Conservation (phyloP, 2,888 invertebrate species). For the Drosophila mayaguana region DNA sequence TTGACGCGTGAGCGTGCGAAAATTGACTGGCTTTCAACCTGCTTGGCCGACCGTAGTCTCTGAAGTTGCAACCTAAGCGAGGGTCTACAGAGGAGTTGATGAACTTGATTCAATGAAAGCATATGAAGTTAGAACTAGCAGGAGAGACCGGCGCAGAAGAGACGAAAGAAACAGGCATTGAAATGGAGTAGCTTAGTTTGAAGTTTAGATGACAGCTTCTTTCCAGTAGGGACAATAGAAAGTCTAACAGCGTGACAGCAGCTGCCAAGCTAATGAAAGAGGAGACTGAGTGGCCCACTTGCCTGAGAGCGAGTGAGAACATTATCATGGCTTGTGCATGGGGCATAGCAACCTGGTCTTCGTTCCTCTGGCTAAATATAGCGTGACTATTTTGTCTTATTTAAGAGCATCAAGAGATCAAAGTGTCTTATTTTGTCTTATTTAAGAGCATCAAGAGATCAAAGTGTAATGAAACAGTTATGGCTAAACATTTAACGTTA, state of each 20-base stretch:
- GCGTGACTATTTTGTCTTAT: no score
- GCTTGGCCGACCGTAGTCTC: constrained; percentile 9
- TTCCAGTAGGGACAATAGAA: no score
- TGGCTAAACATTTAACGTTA: no score
- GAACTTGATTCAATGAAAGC: not conserved
- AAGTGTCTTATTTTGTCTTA: no score
- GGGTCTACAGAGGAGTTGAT: constrained; percentile 13
- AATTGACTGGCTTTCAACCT: constrained; percentile 69
- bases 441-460: not conserved
- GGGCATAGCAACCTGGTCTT: not conserved
- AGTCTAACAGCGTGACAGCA: not conserved
- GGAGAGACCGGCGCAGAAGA: not conserved
- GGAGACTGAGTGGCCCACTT: not conserved
- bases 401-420: not conserved
- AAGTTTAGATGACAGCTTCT: not conserved
- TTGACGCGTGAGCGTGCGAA: constrained; percentile 68
- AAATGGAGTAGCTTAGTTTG: not conserved
- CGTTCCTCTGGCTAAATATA: not conserved
- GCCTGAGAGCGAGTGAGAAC: no score
- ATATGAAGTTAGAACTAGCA: no score
- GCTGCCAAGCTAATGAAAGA: not conserved
- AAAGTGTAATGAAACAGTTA: not conserved
- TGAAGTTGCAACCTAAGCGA: constrained; percentile 22
- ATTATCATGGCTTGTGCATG: no score
- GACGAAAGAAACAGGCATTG: no score